Evolutionary conservation across 2,888 invertebrate species (phyloP), one percentile per base, ranked within the genome.

Genomic region (Unio pictorum): DNA sequence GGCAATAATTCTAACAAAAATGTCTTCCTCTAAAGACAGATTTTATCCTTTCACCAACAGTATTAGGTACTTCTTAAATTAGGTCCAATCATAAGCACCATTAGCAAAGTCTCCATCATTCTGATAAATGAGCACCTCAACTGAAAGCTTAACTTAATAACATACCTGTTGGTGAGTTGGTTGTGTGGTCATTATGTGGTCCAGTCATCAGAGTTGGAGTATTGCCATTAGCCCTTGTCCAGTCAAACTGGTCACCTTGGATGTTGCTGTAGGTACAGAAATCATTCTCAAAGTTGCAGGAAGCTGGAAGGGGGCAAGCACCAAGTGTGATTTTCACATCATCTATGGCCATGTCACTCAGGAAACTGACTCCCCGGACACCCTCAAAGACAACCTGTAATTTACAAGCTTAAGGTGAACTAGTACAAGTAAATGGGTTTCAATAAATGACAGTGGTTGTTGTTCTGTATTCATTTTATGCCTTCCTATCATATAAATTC

Each of bases 341-440:
- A 76, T 88, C 88, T 45, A 87, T 73, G 57, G 86, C 86, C 23
- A 88, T 83, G 72, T 84, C 85, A 73, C 86, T 86, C 8, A 63
- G 62, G 68, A 70, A 83, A 55, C 74, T 67, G 18, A 67, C 34
- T 11, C 81, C 83, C 20, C 78, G 64, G 1, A 82, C 73, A 26
- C 75, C 83, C 67, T 87, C 86, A 73, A 87, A 80, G 23, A 84
- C 78, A 45, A 87, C 61, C 81, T 86, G 71, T 7, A 72, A 73
- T 28, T 45, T 45, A 45, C 15, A 45, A 45, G 11, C 3, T 45
- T 45, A 45, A 0, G 45, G 15, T 45, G 11, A 45, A 45, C 8
- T 1, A 45, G 45, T 15, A 15, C 45, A 45, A 34, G 11, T 45
- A 45, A 15, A 45, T 45, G 45, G 45, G 3, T 45, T 11, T 45